Conservation (phyloP, 2,797 vertebrate genomes). For the Rhinatrema bivittatum region DNA sequence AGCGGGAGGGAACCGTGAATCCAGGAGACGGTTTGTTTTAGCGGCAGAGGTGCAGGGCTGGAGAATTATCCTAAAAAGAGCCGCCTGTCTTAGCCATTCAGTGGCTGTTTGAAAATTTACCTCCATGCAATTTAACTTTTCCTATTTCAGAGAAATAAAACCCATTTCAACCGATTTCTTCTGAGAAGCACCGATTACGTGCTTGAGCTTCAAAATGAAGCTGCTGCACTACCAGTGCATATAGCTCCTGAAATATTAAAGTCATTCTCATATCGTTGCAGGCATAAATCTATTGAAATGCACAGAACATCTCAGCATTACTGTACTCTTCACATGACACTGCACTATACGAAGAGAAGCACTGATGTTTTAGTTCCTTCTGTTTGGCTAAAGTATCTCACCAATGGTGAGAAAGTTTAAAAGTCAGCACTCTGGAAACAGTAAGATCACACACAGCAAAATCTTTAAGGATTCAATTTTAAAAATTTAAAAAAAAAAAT, state of each 20-base stretch:
- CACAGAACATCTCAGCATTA: background rate
- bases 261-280: background rate
- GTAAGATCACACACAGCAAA: constrained; percentile 3
- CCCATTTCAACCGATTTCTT: no score
- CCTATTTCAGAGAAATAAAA: no score
- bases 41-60: no score
- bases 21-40: no score
- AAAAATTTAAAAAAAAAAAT: no score
- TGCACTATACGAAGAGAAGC: background rate
- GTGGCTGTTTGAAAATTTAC: no score
- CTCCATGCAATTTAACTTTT: no score
- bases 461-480: constrained; percentile 4
- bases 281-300: background rate
- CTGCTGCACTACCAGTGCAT: background rate
- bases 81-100: no score
- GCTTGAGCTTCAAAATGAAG: background rate
- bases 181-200: no score
- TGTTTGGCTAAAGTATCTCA: constrained; percentile 12
- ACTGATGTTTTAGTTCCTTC: background rate
- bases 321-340: background rate
- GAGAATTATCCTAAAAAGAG: no score
- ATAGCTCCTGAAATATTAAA: background rate
- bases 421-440: constrained; percentile 37
- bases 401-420: constrained; percentile 1
- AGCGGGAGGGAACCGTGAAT: no score